These are phyloP conservation scores for Heteromurus nitidus DNA, from an alignment of 2,888 invertebrate genomes.

Conservation along the genomic window DNA sequence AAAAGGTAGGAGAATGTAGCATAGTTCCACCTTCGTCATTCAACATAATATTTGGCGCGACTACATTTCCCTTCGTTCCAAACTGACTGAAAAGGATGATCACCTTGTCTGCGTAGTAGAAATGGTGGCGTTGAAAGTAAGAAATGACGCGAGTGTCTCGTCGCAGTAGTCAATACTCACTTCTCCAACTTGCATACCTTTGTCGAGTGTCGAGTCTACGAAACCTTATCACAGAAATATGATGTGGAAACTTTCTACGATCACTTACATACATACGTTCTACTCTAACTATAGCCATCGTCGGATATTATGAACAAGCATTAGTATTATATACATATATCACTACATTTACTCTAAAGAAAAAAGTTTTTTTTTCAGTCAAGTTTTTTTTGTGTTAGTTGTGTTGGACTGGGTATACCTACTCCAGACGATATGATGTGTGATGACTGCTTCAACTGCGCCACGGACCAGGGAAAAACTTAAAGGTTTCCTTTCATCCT, in stretches of 20 bases:
- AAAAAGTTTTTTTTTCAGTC: no score
- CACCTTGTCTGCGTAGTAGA: slow-evolving; percentile 20
- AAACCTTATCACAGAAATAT: slow-evolving; percentile 1
- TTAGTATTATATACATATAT: no score
- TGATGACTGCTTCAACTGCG: no score
- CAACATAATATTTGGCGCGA: slow-evolving; percentile 25
- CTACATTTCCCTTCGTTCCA: slow-evolving; percentile 29
- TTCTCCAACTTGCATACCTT: background rate
- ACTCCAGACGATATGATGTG: no score
- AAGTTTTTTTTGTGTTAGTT: no score
- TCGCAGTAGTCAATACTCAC: slow-evolving; percentile 12
- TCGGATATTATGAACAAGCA: no score
- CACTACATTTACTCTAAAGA: no score
- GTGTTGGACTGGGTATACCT: no score
- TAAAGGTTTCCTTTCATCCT: slow-evolving; percentile 25
- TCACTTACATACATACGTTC: no score
- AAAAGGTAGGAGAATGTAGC: no score
- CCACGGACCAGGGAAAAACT: no score
- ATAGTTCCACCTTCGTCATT: slow-evolving; percentile 26
- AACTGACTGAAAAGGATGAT: slow-evolving; percentile 32
- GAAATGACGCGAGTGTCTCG: background rate
- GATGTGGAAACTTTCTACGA: background rate
- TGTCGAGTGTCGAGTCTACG: background rate
- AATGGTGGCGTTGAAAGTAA: background rate
- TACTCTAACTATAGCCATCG: no score